These are phyloP conservation scores for Griposia aprilina DNA, from an alignment of 2,888 invertebrate species.

Conservation along the genomic window DNA sequence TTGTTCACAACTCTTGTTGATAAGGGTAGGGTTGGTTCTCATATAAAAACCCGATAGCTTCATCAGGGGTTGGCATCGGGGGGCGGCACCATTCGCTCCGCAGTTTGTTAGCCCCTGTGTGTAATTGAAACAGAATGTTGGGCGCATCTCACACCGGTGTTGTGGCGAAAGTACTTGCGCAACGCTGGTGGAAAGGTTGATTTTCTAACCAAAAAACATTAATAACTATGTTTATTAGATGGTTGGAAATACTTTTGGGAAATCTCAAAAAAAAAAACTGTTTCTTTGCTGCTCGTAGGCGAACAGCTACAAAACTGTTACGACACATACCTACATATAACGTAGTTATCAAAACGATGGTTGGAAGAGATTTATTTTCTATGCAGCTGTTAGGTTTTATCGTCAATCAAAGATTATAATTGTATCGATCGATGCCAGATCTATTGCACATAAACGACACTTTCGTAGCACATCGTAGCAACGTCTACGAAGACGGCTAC, in stretches of 20 bases:
- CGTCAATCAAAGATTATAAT: not conserved
- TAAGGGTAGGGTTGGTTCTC: slow-evolving; percentile 48
- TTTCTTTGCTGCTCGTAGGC: not conserved
- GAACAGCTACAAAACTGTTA: not conserved
- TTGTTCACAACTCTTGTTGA: slow-evolving; percentile 34
- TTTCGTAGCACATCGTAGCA: slow-evolving; percentile 32
- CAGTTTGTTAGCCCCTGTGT: slow-evolving; percentile 62
- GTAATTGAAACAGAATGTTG: slow-evolving; percentile 69
- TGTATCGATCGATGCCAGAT: not conserved
- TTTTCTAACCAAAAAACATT: not conserved
- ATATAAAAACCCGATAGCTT: slow-evolving; percentile 67
- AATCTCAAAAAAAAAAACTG: not conserved
- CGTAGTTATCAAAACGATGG: not conserved
- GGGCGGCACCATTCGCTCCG: slow-evolving; percentile 57
- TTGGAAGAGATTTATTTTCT: not conserved
- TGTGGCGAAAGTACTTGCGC: not conserved
- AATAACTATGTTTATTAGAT: not conserved
- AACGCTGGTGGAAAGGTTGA: not conserved
- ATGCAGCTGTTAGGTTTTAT: not conserved
- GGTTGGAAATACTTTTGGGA: not conserved
- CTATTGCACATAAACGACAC: not conserved
- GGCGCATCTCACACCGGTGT: slow-evolving; percentile 49
- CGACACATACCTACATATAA: not conserved
- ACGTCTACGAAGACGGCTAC: slow-evolving; percentile 27
- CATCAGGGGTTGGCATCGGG: slow-evolving; percentile 64